A percentile compares a stretch with the other conserved stretches of the same genome.
Conservation (phyloP, 1,140 invertebrate genomes). For the Ceratosolen fusciceps region DNA sequence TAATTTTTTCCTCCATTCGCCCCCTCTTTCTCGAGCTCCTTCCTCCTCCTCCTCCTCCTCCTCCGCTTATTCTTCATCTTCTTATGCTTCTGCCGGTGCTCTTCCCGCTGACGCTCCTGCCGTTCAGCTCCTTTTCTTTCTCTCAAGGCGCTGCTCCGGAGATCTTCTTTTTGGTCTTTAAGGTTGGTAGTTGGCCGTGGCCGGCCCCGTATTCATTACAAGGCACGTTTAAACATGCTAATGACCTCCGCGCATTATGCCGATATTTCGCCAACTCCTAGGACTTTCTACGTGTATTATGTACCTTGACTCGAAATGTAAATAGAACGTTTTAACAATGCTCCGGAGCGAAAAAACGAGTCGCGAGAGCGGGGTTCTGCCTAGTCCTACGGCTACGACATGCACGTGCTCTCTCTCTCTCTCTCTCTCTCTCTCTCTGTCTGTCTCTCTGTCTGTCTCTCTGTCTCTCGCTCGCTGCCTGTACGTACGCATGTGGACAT, state of each 20-base stretch:
- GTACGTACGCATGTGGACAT: no score
- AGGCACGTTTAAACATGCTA: not conserved
- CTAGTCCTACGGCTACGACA: no score
- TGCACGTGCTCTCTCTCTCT: no score
- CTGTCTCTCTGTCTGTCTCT: no score
- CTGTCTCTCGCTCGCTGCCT: no score
- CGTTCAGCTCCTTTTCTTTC: not conserved
- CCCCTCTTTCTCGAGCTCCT: not conserved
- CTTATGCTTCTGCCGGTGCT: not conserved
- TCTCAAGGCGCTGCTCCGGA: not conserved
- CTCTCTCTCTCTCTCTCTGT: no score
- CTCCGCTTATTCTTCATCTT: not conserved
- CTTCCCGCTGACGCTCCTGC: not conserved
- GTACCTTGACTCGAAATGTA: not conserved
- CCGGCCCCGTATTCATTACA: not conserved
- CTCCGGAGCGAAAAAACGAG: not conserved
- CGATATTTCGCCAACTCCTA: not conserved
- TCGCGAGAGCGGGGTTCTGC: no score
- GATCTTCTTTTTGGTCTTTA: not conserved
- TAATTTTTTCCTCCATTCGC: not conserved
- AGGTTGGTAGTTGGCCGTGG: not conserved
- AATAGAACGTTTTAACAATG: conserved; percentile 1
- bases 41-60: not conserved
- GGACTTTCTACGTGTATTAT: not conserved
- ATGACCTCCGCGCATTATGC: not conserved